Evolutionary conservation across 2,797 vertebrate genomes (phyloP), one percentile per base, ranked within the genome.

Genomic region (Oryzias sinensis): DNA sequence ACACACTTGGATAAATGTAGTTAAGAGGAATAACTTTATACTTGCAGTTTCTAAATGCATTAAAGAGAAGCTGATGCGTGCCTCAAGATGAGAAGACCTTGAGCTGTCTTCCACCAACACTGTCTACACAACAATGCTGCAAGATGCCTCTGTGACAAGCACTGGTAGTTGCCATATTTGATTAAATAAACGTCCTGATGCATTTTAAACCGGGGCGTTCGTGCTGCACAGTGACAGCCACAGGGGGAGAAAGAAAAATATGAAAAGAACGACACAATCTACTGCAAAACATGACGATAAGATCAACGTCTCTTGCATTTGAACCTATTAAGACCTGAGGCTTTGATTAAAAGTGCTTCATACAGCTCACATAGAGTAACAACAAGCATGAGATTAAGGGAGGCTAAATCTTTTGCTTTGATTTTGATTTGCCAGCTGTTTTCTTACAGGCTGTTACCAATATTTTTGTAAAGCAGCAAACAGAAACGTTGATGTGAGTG

Each of bases 1-100:
- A 63, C 59, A 46, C 54, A 58, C 53, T 58, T 24, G n/a, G 47
- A 66, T 67, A 74, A 77, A 65, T 53, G 29, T 46, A 52, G 49
- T 56, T 52, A 62, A 70, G 53, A 74, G 9, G 7, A 53, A 62
- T 49, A 57, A 48, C 59, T 64, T 70, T 27, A 46, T 17, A 62
- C 58, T 7, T 56, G 17, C 42, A 24, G 59, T 59, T 72, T 50
- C 68, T 41, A 51, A 52, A 75, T 54, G 48, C 50, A 6, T 63
- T 44, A 43, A 67, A 62, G 27, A 59, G 18, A 72, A 56, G 40
- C 33, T 44, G 24, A 33, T 49, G 41, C 18, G 20, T 62, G 49
- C 56, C 65, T 16, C 43, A 48, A 58, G 41, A 58, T 48, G 37
- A 50, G 46, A 63, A 53, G 71, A 65, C 69, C 48, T 57, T 72